These are phyloP conservation scores for Myopa testacea DNA, from an alignment of 2,888 invertebrate species.

Conservation along the genomic window DNA sequence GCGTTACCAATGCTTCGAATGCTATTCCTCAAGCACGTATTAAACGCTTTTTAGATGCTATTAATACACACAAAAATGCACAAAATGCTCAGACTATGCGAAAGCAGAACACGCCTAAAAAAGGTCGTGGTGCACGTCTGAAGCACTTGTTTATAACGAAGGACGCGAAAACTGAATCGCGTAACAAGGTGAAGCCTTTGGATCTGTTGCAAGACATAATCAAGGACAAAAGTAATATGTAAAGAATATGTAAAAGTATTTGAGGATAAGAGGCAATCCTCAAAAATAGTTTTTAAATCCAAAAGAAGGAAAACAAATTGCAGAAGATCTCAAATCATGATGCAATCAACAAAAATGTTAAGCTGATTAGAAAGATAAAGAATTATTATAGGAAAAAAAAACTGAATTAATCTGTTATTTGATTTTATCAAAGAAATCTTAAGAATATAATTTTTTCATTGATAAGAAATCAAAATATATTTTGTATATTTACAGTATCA, in stretches of 20 bases:
- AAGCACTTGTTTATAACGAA: neutral
- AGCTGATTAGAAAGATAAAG: too few relatives aligned
- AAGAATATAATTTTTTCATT: too few relatives aligned
- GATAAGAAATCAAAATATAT: too few relatives aligned
- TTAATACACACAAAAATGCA: neutral
- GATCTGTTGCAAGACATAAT: conserved; percentile 18
- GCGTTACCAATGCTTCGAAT: neutral
- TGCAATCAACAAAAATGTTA: too few relatives aligned
- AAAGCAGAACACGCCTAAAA: neutral
- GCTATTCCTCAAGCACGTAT: conserved; percentile 29
- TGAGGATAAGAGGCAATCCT: too few relatives aligned
- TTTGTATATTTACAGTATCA: too few relatives aligned
- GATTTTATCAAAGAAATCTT: too few relatives aligned
- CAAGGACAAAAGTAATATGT: neutral
- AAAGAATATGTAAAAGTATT: neutral
- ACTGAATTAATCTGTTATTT: too few relatives aligned
- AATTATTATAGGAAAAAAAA: too few relatives aligned
- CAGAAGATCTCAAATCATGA: neutral
- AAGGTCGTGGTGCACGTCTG: neutral
- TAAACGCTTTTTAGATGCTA: conserved; percentile 15
- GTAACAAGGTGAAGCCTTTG: neutral
- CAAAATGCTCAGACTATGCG: neutral
- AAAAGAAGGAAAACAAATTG: neutral
- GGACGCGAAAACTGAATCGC: too few relatives aligned
- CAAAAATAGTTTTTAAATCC: too few relatives aligned